Percentiles rank a stretch among this genome's conserved stretches.
phyloP scores from a whole-genome alignment of 2,888 invertebrate genomes.

The Drosophila anomelani region DNA sequence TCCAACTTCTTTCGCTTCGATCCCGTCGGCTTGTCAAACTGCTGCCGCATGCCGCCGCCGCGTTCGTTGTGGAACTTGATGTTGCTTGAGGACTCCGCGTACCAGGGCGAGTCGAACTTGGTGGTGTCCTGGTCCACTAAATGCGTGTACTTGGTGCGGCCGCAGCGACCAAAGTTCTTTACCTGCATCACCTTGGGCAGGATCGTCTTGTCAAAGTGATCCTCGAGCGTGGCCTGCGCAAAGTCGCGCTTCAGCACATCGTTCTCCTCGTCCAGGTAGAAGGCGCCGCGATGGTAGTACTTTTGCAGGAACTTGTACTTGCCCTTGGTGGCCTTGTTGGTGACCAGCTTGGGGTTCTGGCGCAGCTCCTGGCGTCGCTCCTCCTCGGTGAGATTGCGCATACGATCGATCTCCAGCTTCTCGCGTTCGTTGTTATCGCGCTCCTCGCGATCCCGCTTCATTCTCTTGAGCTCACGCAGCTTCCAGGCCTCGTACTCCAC shows the following conservation, averaged over 20 bases:
- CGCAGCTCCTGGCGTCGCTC: conserved; percentile 95
- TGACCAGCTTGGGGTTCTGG: conserved; percentile 95
- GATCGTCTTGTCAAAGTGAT: conserved; percentile 99
- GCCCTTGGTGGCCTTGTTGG: conserved; percentile 97
- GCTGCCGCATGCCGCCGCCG: conserved; percentile 96
- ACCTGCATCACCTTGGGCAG: conserved; percentile 99
- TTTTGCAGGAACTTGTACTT: conserved; percentile 99
- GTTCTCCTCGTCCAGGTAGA: conserved; percentile 97
- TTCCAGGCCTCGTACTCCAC: conserved; percentile 99
- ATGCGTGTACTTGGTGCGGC: conserved; percentile 99
- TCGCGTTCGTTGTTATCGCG: conserved; percentile 95
- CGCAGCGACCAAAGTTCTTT: conserved; percentile 99
- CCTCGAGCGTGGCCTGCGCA: conserved; percentile 97
- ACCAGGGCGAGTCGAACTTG: conserved; percentile 98
- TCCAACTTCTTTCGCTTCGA: conserved; percentile 83
- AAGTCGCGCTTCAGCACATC: conserved; percentile 96
- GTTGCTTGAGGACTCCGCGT: conserved; percentile 94
- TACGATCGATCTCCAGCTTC: conserved; percentile 93
- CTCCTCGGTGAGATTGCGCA: conserved; percentile 98
- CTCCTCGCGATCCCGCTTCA: conserved; percentile 98
- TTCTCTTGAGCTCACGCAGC: conserved; percentile 96
- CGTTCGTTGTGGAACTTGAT: conserved; percentile 94
- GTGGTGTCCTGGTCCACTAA: conserved; percentile 99
- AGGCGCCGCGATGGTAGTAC: conserved; percentile 99
- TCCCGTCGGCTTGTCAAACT: conserved; percentile 93